Conservation (phyloP, 2,113 vertebrate species). For the Vicugna pacos region DNA sequence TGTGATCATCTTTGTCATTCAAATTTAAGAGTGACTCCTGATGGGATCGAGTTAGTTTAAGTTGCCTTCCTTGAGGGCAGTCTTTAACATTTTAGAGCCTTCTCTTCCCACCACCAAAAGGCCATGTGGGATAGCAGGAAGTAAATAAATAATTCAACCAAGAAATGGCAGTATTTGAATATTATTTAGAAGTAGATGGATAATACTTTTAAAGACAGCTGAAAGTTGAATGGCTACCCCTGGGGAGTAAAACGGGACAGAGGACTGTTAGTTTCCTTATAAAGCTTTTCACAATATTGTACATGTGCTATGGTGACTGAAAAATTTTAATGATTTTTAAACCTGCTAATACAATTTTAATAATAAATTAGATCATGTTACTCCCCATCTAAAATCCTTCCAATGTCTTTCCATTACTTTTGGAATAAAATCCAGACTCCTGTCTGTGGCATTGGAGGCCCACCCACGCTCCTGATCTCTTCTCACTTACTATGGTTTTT, state of each 20-base stretch:
- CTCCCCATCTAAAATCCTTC: background rate
- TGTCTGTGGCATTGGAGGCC: too few species aligned
- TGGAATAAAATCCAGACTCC: background rate
- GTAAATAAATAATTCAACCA: background rate
- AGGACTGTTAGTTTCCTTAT: background rate
- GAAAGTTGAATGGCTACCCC: background rate
- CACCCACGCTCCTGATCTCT: background rate
- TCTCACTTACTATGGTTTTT: background rate
- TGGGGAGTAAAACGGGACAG: background rate
- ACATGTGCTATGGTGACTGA: background rate
- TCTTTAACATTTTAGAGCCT: background rate
- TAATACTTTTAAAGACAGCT: background rate
- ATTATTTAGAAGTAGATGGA: background rate
- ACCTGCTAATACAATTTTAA: background rate
- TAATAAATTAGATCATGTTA: background rate
- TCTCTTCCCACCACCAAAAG: background rate
- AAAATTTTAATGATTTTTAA: background rate
- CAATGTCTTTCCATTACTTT: background rate
- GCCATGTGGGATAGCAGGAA: background rate
- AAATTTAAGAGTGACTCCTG: background rate
- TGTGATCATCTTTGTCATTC: background rate
- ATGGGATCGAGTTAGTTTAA: background rate
- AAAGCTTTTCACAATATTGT: background rate
- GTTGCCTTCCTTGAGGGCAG: background rate
- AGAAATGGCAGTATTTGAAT: background rate